Evolutionary conservation across 2,113 vertebrate genomes (phyloP), one percentile per base, ranked within the genome.

Genomic region (Zingel zingel): DNA sequence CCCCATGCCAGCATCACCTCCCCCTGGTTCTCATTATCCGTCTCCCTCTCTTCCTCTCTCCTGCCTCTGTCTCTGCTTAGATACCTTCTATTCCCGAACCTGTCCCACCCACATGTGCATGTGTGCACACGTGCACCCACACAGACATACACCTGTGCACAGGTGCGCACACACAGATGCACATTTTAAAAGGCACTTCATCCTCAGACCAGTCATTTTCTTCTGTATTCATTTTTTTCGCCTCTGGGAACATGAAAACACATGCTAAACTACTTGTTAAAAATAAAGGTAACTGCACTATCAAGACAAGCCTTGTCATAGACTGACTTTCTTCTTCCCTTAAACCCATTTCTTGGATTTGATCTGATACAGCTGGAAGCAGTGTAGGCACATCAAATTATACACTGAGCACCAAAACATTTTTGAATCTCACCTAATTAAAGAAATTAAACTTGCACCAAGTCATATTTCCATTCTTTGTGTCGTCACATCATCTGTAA

Each of bases 11-110:
- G 89, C 93, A 84, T 92, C 94, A 89, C 93, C 93, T 92, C 94
- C 92, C 85, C 93, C 91, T 92, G 93, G 89, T 94, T 93, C 94
- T 95, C 95, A 94, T 95, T 95, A 94, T 94, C 85, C 53, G 69
- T 85, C 86, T 92, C 90, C 83, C 77, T 90, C 81, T 87, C 77
- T 90, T 79, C 67, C 78, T 81, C 74, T 82, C 83, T 67, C 81
- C 74, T 69, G 76, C 75, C 74, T 90, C 59, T 81, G 82, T 82
- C 78, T 88, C 81, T 81, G 69, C 80, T 82, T 54, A 81, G 77
- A 83, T 83, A 85, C 85, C 74, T 85, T 84, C 86, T 88, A 87
- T 92, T 92, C 91, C 76, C 79, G 74, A 89, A 87, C 84, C 90
- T 73, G 69, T 90, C 87, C 91, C 91, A 82, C 90, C 92, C 92